Base-by-base conservation (phyloP, 2,797 vertebrate species). In the Natrix natrix region DNA sequence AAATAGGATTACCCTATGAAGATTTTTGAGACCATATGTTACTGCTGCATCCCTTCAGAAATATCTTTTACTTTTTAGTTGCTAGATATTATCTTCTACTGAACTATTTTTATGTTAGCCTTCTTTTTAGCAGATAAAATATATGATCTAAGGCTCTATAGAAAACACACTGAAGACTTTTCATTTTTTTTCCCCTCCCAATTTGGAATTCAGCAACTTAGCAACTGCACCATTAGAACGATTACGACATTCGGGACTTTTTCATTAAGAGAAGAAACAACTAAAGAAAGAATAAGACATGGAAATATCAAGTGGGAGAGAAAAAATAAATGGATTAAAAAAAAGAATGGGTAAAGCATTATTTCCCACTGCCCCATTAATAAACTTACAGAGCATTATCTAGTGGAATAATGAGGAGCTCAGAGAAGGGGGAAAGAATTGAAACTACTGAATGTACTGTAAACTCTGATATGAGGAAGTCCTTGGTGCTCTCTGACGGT, bases 91-190 rank as follows among this genome's bases (percentile, higher is more conserved):
- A 86, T 54, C 11, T 57, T 12, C 8, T 59, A n/a, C 56, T 14
- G 20, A 55, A 88, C 17, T 43, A 59, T 37, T 89, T 57, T 32
- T 93, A 20, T 37, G 28, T 32, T 3, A n/a, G 13, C 55, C 28
- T 57, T 88, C 28, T 66, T 78, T 78, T n/a, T 43, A 91, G n/a
- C 12, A 91, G 32, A 93, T 52, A 74, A 60, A 91, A n/a, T n/a
- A 63, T 63, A 63, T n/a, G 11, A n/a, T 26, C 43, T 28, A n/a
- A 88, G 37, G 52, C 8, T 63, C 54, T 11, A 43, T 56, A 26
- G 24, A 92, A 92, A 92, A 24, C 61, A 69, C 0, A 69, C 14
- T 74, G 55, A 60, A 43, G 24, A 6, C 0, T 86, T 56, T 86
- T n/a, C 61, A 26, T 26, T 28, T 83, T 55, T 37, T 69, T 17